Base-by-base conservation (phyloP, 2,797 vertebrate species). In the Siniperca undulata region DNA sequence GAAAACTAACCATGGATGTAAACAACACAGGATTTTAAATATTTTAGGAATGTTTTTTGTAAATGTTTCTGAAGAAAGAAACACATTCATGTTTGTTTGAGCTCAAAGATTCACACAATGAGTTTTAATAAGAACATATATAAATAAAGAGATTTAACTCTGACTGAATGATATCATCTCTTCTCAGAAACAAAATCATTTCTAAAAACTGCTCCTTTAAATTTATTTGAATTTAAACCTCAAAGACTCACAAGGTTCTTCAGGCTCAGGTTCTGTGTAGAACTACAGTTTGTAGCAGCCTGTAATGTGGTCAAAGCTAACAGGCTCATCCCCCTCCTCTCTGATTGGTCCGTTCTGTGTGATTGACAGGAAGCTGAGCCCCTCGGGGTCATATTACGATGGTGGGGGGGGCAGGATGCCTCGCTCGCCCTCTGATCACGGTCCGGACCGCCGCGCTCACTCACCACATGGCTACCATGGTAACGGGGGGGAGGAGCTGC, bases 341-440 rank as follows among this genome's bases (percentile, higher is more conserved):
- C 38, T 87, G 74, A 85, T 72, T 78, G 61, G 77, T 46, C 52
- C 1, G 0, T 27, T 74, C 19, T 58, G 42, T 88, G 38, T 86
- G 78, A 80, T 65, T 88, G 24, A 61, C 93, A 99, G 97, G 95
- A 97, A 96, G 84, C 96, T 95, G 88, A 97, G 97, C 83, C 97
- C 97, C 50, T 96, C 96, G 0, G 93, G 96, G 88, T 95, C 95
- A 62, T 95, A 95, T 91, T 97, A 97, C 62, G 96, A 97, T 84
- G 96, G 94, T 64, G 69, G 60, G 3, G 65, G 70, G 0, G 74
- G 70, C 90, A 95, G 96, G 30, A 97, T 97, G 95, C 96, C 96
- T 80, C 94, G 95, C 70, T 98, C 97, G 84, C 97, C 98, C 19
- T 97, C 97, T 76, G 97, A 98, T 87, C 96, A 96, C 82, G 93